phyloP scores from a whole-genome alignment of 2,113 vertebrate species.

The Lanius ludovicianus region DNA sequence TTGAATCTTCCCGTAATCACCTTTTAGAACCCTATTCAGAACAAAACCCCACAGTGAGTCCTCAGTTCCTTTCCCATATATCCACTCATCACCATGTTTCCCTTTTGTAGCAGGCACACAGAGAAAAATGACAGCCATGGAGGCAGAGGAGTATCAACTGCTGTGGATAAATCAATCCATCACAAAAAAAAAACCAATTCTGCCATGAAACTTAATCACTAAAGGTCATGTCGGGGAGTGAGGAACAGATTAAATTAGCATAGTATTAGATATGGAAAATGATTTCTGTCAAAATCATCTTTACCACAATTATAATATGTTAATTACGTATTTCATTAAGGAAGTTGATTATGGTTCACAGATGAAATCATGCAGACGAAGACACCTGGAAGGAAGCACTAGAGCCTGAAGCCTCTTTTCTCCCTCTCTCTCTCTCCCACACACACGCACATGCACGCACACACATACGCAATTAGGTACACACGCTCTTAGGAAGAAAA shows the following conservation, averaged over 20 bases:
- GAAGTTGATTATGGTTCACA: constrained; percentile 98
- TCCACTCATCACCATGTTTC: background rate
- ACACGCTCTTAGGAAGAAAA: background rate
- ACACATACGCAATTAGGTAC: constrained; percentile 16
- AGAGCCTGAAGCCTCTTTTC: constrained; percentile 79
- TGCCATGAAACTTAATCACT: constrained; percentile 98
- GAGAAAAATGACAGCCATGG: constrained; percentile 71
- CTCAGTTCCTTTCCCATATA: background rate
- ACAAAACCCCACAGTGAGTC: background rate
- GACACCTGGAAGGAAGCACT: constrained; percentile 92
- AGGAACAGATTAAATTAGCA: constrained; percentile 99
- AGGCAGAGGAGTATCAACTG: constrained; percentile 73
- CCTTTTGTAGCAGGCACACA: background rate
- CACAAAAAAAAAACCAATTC: constrained; percentile 77
- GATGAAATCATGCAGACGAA: constrained; percentile 93
- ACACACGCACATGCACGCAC: background rate
- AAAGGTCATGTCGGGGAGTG: constrained; percentile 97
- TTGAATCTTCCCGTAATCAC: background rate
- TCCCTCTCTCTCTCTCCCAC: background rate
- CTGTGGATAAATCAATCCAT: constrained; percentile 88
- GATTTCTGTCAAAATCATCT: constrained; percentile 99
- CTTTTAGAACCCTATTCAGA: background rate
- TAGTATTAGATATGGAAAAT: constrained; percentile 99
- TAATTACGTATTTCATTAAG: constrained; percentile 99
- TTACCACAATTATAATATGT: constrained; percentile 99